Conservation (phyloP, 2,888 invertebrate genomes). For the Pheosia gnoma region DNA sequence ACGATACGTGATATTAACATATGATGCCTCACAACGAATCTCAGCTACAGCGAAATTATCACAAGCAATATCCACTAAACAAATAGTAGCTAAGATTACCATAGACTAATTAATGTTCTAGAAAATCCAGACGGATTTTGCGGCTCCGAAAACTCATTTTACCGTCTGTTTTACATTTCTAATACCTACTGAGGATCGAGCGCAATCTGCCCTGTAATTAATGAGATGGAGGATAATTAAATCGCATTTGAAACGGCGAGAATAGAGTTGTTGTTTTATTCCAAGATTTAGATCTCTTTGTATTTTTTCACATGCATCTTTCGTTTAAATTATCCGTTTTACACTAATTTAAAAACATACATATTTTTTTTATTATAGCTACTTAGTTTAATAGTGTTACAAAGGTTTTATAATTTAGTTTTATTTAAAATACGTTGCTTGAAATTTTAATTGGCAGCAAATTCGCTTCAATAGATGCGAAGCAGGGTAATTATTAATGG, state of each 20-base stretch:
- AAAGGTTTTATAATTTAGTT: background rate
- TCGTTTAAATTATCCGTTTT: conserved; percentile 11
- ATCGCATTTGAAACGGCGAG: conserved; percentile 52
- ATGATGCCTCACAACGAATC: no score
- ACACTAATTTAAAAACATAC: conserved; percentile 4
- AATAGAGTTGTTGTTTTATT: conserved; percentile 33
- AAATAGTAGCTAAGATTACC: conserved; percentile 43
- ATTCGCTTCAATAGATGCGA: background rate
- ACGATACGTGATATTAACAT: no score
- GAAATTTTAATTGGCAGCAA: background rate
- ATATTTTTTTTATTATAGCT: background rate
- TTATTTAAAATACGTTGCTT: background rate
- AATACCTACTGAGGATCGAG: conserved; percentile 53
- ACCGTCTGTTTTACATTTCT: conserved; percentile 72
- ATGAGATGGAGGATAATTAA: conserved; percentile 64
- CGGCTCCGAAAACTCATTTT: conserved; percentile 66
- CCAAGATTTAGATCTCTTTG: conserved; percentile 24
- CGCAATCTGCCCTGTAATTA: conserved; percentile 66
- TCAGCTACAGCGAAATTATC: conserved; percentile 8
- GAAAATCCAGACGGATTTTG: conserved; percentile 51
- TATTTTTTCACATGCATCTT: conserved; percentile 16
- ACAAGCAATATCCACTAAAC: conserved; percentile 36
- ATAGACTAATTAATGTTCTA: conserved; percentile 55
- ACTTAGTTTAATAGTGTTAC: no score
- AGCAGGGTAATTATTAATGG: background rate